These are phyloP conservation scores for Euphonia xanthogaster DNA, from an alignment of 2,797 vertebrate genomes.

Conservation along the genomic window DNA sequence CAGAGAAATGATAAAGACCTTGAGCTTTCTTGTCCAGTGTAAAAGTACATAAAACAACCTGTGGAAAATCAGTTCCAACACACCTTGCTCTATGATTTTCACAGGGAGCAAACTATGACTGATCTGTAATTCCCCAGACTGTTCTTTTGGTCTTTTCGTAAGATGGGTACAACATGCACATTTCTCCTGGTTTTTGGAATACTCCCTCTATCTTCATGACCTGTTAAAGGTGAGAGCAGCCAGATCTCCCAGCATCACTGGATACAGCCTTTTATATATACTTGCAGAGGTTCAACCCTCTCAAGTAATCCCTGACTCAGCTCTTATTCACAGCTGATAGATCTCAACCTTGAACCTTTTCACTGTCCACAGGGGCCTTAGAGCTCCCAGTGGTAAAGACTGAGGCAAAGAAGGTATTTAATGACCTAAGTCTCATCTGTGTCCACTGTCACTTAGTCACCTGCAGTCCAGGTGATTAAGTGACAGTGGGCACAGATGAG, in stretches of 20 bases:
- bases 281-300: not conserved
- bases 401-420: not conserved
- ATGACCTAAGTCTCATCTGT: not conserved
- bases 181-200: not conserved
- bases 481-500: too few species aligned
- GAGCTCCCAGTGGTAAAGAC: not conserved
- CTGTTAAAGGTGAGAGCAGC: not conserved
- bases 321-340: not conserved
- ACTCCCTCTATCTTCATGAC: not conserved
- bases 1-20: not conserved
- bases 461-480: not conserved
- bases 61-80: not conserved
- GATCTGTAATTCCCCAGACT: not conserved
- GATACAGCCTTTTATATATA: not conserved
- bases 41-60: not conserved
- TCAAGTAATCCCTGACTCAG: not conserved
- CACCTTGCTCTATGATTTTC: not conserved
- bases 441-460: not conserved
- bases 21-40: not conserved
- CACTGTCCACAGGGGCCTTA: not conserved
- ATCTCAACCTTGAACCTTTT: not conserved
- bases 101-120: not conserved
- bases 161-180: not conserved
- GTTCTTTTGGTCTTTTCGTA: not conserved
- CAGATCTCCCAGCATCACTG: not conserved